Base-by-base conservation (phyloP, 2,888 invertebrate species). In the Romanomermis culicivorax region DNA sequence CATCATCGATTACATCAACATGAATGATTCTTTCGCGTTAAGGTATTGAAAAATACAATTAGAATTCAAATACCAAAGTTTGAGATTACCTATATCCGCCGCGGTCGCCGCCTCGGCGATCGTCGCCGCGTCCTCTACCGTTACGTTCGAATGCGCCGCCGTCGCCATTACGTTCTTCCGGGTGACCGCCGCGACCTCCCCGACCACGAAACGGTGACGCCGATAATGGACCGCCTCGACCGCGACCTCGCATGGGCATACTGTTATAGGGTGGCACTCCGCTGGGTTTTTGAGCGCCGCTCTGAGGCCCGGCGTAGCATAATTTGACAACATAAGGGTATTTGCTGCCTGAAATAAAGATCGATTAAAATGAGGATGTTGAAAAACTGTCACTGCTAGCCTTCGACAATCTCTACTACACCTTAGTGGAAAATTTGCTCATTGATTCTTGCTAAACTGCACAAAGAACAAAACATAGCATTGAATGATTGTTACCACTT, bases 301-400 rank as follows among this genome's bases (percentile, higher is more conserved):
- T 45, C 24, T 30, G 42, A 17, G 54, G 43, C 1, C 57, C 55
- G 14, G 52, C 29, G 78, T 93, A 95, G 72, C 91, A 91, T 63
- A 95, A 77, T 75, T 93, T 93, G 84, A 93, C 85, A 68, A 89
- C 85, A 77, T 88, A 95, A 63, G 93, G 93, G 74, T 87, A 88
- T 76, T 89, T 91, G 62, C 88, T 87, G 17, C 47, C 57, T 57
- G 49, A 43, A 55, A 45, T 23, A 14, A 7, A 30, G 7, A 26
- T 4, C n/a, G n/a, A 52, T 53, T 47, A 25, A 2, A 7, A 24
- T 48, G 48, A 20, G 7, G 7, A 48, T 14, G 20, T 48, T 51
- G 7, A 7, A 23, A 25, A n/a, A 4, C 7, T 29, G 11, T 29
- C 7, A 7, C 7, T 7, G 26, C 51, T 26, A 51, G 4, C 7